Conservation (phyloP, 2,797 vertebrate species). For the Dendrocincla tyrannina region DNA sequence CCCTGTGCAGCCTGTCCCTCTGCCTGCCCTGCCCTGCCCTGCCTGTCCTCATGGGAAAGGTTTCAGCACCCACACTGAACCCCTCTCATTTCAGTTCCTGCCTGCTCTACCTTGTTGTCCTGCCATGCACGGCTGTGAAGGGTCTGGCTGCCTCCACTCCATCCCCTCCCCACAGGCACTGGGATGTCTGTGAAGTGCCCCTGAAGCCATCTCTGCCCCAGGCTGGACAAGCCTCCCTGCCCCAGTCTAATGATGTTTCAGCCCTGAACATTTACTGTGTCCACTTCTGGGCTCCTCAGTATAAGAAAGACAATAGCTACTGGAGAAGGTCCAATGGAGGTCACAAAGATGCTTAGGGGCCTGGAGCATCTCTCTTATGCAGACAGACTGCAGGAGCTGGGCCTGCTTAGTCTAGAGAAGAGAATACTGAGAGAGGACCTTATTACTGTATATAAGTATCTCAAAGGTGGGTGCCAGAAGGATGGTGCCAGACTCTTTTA, state of each 20-base stretch:
- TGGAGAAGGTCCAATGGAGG: not conserved
- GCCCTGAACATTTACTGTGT: not conserved
- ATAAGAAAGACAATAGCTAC: not conserved
- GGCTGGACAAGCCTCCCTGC: not conserved
- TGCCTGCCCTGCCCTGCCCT: not conserved
- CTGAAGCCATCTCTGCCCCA: accelerated
- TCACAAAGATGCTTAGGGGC: not conserved
- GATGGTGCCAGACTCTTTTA: not conserved
- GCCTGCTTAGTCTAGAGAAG: too few relatives aligned
- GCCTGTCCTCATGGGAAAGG: not conserved
- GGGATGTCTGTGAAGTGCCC: not conserved
- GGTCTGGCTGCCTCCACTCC: not conserved
- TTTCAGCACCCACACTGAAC: not conserved
- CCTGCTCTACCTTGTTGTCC: accelerated
- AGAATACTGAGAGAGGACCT: not conserved
- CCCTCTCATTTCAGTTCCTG: not conserved
- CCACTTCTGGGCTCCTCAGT: not conserved
- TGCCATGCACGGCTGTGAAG: accelerated
- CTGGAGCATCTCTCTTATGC: not conserved
- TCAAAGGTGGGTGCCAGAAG: not conserved
- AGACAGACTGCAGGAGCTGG: not conserved
- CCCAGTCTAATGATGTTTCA: accelerated
- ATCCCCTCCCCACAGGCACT: not conserved
- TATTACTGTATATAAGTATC: not conserved
- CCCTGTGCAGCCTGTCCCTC: not conserved